Evolutionary conservation across 2,113 vertebrate genomes (phyloP), one percentile per base, ranked within the genome.

Genomic region (Nothoprocta pentlandii): DNA sequence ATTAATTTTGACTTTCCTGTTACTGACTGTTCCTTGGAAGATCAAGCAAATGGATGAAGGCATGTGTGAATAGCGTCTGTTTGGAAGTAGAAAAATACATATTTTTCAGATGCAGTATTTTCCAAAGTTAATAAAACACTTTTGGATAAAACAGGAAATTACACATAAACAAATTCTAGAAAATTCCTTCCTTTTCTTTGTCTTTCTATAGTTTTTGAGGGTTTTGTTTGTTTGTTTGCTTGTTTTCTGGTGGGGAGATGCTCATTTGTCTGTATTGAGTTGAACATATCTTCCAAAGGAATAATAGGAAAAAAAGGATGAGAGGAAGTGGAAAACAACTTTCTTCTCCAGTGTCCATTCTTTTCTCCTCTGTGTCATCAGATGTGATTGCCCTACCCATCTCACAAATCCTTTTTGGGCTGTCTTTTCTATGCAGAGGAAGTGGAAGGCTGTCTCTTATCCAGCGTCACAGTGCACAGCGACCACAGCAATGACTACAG

Each of bases 371-470:
- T 83, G 34, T 11, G 4, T 30, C 61, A 17, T 13, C 0, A 0
- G 34, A 34, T 78, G 36, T 23, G 15, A 17, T 87, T 66, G 36
- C 7, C 16, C 26, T 54, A 13, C 34, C 64, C 16, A 51, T 64
- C 53, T 71, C 0, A 0, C 9, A 23, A 8, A 16, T 20, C 3
- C 1, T 36, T 78, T 88, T 36, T 34, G 30, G 22, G n/a, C 25
- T 9, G 23, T 15, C 11, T 90, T 71, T 73, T 77, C 69, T 59
- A 2, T 4, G 9, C 8, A 63, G 26, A 6, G 14, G 14, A 69
- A 2, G 5, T 34, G 53, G 21, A 22, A 44, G 26, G 3, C 16
- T 47, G 71, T 69, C 76, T 58, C 21, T 73, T 64, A 41, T 15
- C 19, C 25, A 19, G 36, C 8, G 36, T 8, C 36, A 39, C 36